phyloP scores from a whole-genome alignment of 2,797 vertebrate genomes.

The Sebastes cheni region DNA sequence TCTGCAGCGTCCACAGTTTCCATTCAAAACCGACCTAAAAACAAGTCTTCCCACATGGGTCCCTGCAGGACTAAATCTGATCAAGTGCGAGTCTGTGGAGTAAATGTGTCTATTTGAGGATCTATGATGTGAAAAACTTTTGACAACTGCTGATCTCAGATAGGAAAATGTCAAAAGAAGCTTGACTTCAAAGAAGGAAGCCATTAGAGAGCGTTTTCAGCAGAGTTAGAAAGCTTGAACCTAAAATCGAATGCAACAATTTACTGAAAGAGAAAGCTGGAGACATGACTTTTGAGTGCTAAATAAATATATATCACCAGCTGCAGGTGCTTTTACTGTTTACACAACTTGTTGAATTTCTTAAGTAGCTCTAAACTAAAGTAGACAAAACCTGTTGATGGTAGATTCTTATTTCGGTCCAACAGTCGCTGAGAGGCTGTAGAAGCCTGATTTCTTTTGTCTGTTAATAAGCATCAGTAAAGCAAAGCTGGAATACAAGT shows the following conservation, averaged over 20 bases:
- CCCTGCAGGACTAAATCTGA: slow-evolving; percentile 28
- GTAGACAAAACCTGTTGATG: background rate
- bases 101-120: slow-evolving; percentile 14
- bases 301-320: slow-evolving; percentile 6
- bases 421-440: background rate
- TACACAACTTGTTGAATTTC: background rate
- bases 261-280: background rate
- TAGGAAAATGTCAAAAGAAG: slow-evolving; percentile 45
- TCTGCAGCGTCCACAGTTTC: slow-evolving; percentile 28
- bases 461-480: background rate
- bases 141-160: slow-evolving; percentile 39
- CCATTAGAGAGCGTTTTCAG: slow-evolving; percentile 7
- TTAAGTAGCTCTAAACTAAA: background rate
- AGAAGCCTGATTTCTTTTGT: background rate
- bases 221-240: background rate
- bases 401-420: background rate
- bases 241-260: slow-evolving; percentile 9
- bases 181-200: slow-evolving; percentile 27
- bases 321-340: slow-evolving; percentile 9
- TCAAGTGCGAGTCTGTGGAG: slow-evolving; percentile 24
- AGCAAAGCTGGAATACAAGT: background rate
- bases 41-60: slow-evolving; percentile 9
- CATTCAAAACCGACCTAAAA: slow-evolving; percentile 31
- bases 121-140: slow-evolving; percentile 24
- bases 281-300: background rate